phyloP scores from a whole-genome alignment of 2,797 vertebrate species.

The Amblyopsis hoosieri region DNA sequence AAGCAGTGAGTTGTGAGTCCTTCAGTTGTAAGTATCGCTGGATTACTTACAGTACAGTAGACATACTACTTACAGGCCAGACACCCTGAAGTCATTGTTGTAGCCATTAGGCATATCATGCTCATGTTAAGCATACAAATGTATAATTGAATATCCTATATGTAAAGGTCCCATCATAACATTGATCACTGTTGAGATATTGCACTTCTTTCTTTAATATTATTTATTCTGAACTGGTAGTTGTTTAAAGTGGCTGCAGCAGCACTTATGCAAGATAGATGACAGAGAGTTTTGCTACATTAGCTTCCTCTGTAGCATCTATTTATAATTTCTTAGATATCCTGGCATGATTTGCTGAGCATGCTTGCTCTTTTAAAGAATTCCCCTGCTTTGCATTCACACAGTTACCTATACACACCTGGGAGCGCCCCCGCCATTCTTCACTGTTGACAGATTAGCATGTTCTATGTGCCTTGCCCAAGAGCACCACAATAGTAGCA shows the following conservation, averaged over 20 bases:
- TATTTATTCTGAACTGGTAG: slow-evolving; percentile 42
- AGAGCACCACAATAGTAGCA: slow-evolving; percentile 15
- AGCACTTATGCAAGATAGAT: slow-evolving; percentile 35
- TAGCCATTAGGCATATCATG: too few species aligned
- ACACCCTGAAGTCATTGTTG: too few species aligned
- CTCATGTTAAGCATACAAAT: too few species aligned
- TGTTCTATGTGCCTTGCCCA: slow-evolving; percentile 32
- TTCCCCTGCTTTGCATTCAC: slow-evolving; percentile 10
- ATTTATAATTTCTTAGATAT: slow-evolving; percentile 52
- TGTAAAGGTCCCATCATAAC: slow-evolving; percentile 45
- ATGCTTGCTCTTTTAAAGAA: slow-evolving; percentile 32
- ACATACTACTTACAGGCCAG: too few species aligned
- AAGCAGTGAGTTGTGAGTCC: background rate
- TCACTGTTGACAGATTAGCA: slow-evolving; percentile 7
- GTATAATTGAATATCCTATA: too few species aligned
- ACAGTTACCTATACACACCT: slow-evolving; percentile 11
- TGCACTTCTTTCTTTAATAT: slow-evolving; percentile 56
- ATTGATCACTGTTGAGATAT: slow-evolving; percentile 53
- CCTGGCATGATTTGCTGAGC: slow-evolving; percentile 27
- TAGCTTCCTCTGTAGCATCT: slow-evolving; percentile 28
- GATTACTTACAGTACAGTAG: too few species aligned
- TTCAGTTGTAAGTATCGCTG: too few species aligned
- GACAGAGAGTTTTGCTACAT: slow-evolving; percentile 9
- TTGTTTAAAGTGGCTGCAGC: slow-evolving; percentile 36
- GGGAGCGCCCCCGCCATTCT: slow-evolving; percentile 8